Conservation (phyloP, 2,113 vertebrate species). For the Pontoporia blainvillei region DNA sequence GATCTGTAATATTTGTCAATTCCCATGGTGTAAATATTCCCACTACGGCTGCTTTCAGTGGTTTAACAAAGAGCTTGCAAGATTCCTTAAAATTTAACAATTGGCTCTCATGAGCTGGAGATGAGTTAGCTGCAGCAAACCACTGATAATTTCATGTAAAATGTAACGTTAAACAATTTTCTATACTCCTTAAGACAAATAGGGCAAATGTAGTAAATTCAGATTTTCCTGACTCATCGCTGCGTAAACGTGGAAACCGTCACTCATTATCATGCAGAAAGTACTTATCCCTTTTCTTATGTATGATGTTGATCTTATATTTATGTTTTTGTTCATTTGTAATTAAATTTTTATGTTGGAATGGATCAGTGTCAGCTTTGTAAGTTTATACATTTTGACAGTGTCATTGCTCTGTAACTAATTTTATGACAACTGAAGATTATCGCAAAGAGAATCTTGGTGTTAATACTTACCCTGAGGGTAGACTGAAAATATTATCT, state of each 20-base stretch:
- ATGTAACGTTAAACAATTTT: neutral
- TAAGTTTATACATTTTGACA: constrained; percentile 5
- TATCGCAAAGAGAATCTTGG: neutral
- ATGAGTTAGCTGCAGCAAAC: neutral
- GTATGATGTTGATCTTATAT: neutral
- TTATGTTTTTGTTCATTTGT: constrained; percentile 3
- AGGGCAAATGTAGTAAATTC: neutral
- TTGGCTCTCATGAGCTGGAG: neutral
- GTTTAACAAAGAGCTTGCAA: neutral
- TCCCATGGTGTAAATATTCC: neutral
- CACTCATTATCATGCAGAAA: neutral
- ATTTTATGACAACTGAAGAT: constrained; percentile 30
- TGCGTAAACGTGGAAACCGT: neutral
- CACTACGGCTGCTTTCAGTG: neutral
- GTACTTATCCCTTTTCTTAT: neutral
- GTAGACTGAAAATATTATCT: neutral
- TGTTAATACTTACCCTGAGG: neutral
- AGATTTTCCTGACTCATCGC: neutral
- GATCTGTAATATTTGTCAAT: neutral
- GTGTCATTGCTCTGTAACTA: neutral
- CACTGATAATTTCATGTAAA: neutral
- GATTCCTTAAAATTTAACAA: neutral
- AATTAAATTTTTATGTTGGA: constrained; percentile 14
- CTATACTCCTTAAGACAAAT: neutral
- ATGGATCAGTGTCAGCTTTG: neutral